These are phyloP conservation scores for Oenanthe melanoleuca DNA, from an alignment of 2,113 vertebrate species.

Conservation along the genomic window DNA sequence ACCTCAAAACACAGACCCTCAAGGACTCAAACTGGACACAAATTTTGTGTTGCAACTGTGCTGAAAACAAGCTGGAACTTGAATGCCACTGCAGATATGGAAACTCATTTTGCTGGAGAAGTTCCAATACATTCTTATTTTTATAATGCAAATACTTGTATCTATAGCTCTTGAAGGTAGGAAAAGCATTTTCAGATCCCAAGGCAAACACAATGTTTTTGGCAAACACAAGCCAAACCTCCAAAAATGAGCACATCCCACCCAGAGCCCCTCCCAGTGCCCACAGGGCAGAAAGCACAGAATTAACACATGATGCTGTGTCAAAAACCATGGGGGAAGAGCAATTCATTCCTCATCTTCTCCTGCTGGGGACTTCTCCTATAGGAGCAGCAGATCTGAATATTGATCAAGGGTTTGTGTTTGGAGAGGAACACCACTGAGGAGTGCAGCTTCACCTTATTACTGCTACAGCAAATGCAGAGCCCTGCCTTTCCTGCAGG, in stretches of 20 bases:
- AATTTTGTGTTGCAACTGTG: background rate
- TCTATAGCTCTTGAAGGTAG: background rate
- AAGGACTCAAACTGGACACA: background rate
- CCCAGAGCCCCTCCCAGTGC: fast-evolving
- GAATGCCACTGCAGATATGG: background rate
- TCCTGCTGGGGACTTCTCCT: background rate
- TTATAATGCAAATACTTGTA: background rate
- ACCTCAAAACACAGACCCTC: background rate
- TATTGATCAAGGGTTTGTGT: background rate
- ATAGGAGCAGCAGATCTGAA: background rate
- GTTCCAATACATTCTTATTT: background rate
- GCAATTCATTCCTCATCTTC: background rate
- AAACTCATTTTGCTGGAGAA: background rate
- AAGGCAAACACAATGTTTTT: background rate
- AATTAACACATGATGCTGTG: background rate
- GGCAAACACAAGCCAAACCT: too few species aligned
- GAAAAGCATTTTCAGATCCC: background rate
- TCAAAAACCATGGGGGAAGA: background rate
- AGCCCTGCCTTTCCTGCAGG: background rate
- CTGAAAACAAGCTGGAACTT: background rate
- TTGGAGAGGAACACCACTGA: background rate
- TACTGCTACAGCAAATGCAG: background rate
- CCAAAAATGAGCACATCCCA: background rate
- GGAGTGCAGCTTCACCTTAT: background rate
- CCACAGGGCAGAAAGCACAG: background rate